Evolutionary conservation across 2,797 vertebrate genomes (phyloP).

Genomic region (Muscicapa comitata): DNA sequence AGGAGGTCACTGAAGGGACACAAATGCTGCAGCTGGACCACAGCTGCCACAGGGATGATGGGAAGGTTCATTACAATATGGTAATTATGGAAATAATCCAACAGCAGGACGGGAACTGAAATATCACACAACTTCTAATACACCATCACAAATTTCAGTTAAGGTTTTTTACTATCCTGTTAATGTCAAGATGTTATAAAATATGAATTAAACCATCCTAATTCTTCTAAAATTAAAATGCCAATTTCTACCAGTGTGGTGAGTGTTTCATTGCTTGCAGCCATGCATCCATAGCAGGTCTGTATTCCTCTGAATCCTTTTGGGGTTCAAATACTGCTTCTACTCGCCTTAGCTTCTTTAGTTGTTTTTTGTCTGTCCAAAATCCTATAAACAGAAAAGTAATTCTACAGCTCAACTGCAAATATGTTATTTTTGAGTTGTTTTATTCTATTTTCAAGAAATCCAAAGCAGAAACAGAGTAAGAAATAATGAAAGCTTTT

Average conservation of each 20-base stretch:
- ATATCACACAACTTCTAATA: not conserved
- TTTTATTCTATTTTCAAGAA: slow-evolving; percentile 24
- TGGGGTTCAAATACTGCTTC: slow-evolving; percentile 83
- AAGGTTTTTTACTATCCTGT: slow-evolving; percentile 11
- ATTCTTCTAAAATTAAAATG: not conserved
- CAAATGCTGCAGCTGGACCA: slow-evolving; percentile 23
- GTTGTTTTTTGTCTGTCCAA: slow-evolving; percentile 87
- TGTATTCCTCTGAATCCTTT: slow-evolving; percentile 74
- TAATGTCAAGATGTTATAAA: not conserved
- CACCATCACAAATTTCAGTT: not conserved
- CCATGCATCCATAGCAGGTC: slow-evolving; percentile 83
- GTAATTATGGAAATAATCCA: not conserved
- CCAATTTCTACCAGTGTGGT: slow-evolving; percentile 86
- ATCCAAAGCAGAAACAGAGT: slow-evolving; percentile 20
- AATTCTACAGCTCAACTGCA: slow-evolving; percentile 30
- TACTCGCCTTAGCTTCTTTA: slow-evolving; percentile 83
- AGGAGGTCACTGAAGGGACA: slow-evolving; percentile 31
- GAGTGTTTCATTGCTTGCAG: slow-evolving; percentile 84
- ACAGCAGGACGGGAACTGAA: not conserved
- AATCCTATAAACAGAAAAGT: slow-evolving; percentile 78
- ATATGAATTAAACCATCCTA: not conserved
- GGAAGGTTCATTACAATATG: not conserved
- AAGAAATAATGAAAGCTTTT: slow-evolving; percentile 34
- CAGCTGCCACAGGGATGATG: not conserved
- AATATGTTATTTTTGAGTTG: slow-evolving; percentile 2